Evolutionary conservation across 2,888 invertebrate species (phyloP), one percentile per base, ranked within the genome.

Genomic region (Dexiosoma caninum): DNA sequence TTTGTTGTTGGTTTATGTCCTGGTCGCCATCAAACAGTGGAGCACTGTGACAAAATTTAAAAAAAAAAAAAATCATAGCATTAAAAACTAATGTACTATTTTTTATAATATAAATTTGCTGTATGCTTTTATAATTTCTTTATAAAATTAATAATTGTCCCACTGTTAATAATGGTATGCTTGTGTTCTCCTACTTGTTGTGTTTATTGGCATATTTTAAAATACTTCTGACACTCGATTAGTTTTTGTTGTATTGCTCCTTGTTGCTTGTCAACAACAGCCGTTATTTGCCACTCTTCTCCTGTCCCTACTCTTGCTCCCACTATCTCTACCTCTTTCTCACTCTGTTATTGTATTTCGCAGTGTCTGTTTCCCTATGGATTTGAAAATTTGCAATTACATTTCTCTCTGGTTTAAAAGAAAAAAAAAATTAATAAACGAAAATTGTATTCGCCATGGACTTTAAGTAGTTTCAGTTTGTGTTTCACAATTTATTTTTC

Each of bases 171-270:
- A 12, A 7, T 5, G 32, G 19, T 37, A 1, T 42, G 16, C n/a
- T n/a, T 51, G 51, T 32, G 35, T 44, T 32, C 14, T 35, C 5
- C 12, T 7, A 19, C 35, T 53, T 72, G 66, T 67, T 42, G 35
- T 74, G 64, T 75, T 57, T 70, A 75, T 69, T 64, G 79, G 57
- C n/a, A 70, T 79, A 74, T 70, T 79, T 70, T 74, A 64, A 70
- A 75, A 75, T 79, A 62, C 70, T 79, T 79, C 49, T 79, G 79
- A 79, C 79, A 79, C 69, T 75, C 69, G 79, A 66, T 70, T 79
- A 66, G 57, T 70, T 62, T 74, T 32, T 64, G 21, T 49, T 49
- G 42, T 14, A 49, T 19, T 55, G 2, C 16, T 60, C n/a, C n/a
- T 59, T 67, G 67, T 51, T 67, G 51, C 32, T 67, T 67, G 70